Evolutionary conservation across 2,888 invertebrate genomes (phyloP).

Genomic region (Mechanitis messenoides): DNA sequence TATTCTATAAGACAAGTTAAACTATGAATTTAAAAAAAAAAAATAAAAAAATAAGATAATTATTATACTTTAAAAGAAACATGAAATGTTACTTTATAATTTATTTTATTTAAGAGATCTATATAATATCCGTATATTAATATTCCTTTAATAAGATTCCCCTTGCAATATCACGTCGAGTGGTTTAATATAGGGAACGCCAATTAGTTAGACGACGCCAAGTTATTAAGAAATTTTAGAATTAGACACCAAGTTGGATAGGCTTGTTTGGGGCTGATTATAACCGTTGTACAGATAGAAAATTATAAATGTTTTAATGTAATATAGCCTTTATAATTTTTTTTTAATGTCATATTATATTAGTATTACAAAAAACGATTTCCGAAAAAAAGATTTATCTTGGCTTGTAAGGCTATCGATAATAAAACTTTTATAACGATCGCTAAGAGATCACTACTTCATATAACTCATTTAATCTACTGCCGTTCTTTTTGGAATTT

Average conservation of each 20-base stretch:
- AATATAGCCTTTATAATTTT: no score
- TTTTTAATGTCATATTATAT: no score
- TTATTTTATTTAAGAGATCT: background rate
- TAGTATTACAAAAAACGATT: no score
- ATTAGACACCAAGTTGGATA: conserved; percentile 16
- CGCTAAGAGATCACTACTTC: no score
- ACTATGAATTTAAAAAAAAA: no score
- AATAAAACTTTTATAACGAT: no score
- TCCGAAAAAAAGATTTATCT: no score
- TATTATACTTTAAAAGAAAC: background rate
- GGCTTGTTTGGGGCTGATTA: conserved; percentile 20
- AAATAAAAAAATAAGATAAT: no score
- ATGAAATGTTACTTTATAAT: background rate
- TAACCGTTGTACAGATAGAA: conserved; percentile 10
- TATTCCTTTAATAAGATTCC: conserved; percentile 9
- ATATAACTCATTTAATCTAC: no score
- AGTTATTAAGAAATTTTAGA: conserved; percentile 25
- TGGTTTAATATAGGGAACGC: conserved; percentile 18
- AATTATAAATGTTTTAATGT: background rate
- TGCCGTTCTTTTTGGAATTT: no score
- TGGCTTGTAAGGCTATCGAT: no score
- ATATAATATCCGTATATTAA: background rate
- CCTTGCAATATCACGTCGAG: conserved; percentile 12
- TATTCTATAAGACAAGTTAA: no score
- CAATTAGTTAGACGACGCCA: conserved; percentile 21